phyloP scores from a whole-genome alignment of 2,113 vertebrate species.

The Rissa tridactyla region DNA sequence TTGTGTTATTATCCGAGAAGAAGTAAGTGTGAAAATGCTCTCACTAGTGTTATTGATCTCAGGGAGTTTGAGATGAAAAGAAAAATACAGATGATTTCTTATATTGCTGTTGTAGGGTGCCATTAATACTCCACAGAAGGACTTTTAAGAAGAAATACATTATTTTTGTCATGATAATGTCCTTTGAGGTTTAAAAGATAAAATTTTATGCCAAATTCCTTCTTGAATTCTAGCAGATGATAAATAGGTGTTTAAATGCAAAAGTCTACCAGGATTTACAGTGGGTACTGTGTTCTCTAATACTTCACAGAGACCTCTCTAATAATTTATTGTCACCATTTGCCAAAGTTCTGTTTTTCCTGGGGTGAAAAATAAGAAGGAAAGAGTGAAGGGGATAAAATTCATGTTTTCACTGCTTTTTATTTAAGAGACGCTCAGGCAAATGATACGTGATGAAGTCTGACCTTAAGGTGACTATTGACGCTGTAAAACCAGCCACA shows the following conservation, averaged over 20 bases:
- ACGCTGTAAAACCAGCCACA: neutral
- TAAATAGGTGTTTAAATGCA: neutral
- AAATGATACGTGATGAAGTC: neutral
- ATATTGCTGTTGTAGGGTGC: neutral
- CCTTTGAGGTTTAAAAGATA: neutral
- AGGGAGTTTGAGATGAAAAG: neutral
- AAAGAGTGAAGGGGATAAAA: neutral
- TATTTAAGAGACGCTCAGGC: neutral
- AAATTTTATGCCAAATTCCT: neutral
- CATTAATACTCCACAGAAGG: neutral
- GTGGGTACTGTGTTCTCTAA: neutral
- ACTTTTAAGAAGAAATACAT: neutral
- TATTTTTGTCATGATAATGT: neutral
- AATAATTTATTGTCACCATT: neutral
- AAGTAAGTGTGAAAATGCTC: neutral
- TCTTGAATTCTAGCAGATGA: neutral
- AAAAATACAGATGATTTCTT: neutral
- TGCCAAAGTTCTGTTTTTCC: neutral
- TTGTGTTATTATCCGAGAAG: neutral
- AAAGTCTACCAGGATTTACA: neutral
- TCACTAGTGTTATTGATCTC: neutral
- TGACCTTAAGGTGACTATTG: neutral
- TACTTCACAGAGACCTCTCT: neutral
- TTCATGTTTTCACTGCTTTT: neutral
- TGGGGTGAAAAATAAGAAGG: neutral